Conservation (phyloP, 2,797 vertebrate genomes). For the Enteromius fasciolatus region DNA sequence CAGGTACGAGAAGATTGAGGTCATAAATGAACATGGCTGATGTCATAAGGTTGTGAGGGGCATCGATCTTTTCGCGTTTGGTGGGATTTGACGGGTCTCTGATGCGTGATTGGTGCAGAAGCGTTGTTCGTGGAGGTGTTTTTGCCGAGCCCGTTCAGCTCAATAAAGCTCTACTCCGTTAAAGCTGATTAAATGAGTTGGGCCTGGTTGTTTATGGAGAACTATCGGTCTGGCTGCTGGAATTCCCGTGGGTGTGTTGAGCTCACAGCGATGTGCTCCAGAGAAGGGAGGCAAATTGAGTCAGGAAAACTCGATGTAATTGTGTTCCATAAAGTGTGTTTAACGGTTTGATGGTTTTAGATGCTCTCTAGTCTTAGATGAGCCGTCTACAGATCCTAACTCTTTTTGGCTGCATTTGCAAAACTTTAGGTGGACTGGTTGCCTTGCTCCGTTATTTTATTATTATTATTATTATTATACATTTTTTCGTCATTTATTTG, state of each 20-base stretch:
- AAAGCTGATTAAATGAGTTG: constrained; percentile 40
- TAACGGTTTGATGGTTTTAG: constrained; percentile 26
- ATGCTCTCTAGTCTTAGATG: neutral
- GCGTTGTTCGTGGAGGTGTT: neutral
- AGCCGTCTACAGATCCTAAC: neutral
- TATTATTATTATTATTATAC: no score
- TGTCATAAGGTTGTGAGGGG: neutral
- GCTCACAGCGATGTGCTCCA: neutral
- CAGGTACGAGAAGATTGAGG: neutral
- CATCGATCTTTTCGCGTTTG: constrained; percentile 15
- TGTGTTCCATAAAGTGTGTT: constrained; percentile 25
- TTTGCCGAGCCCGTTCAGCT: constrained; percentile 16
- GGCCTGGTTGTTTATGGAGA: constrained; percentile 24
- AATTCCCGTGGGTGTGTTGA: constrained; percentile 23
- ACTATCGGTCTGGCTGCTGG: neutral
- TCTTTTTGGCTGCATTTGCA: neutral
- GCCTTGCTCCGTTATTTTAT: no score
- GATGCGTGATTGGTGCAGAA: constrained; percentile 23
- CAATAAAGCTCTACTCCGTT: constrained; percentile 14
- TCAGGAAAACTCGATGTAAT: constrained; percentile 21
- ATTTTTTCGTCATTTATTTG: no score
- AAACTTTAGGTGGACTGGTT: neutral
- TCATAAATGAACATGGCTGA: neutral
- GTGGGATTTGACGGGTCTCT: constrained; percentile 14
- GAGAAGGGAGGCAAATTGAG: neutral